Conservation (phyloP, 2,888 invertebrate genomes). For the Plusia festucae region DNA sequence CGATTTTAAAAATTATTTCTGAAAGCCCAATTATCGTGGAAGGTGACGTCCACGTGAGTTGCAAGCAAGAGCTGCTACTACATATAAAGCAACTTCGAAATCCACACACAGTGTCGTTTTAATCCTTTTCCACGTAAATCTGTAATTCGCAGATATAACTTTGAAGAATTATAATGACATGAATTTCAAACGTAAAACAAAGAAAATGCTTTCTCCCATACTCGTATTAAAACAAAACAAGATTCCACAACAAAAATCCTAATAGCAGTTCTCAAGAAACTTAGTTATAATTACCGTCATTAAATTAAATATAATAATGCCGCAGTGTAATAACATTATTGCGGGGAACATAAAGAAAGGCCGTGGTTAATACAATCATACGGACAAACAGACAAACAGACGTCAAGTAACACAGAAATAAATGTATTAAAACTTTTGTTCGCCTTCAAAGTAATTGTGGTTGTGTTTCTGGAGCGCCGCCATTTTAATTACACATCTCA, state of each 20-base stretch:
- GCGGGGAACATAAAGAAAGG: conserved; percentile 51
- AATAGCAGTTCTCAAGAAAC: conserved; percentile 54
- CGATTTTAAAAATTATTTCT: too few relatives aligned
- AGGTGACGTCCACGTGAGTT: too few relatives aligned
- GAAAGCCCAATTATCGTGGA: too few relatives aligned
- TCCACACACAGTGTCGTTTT: too few relatives aligned
- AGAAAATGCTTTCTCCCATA: not conserved
- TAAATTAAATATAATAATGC: conserved; percentile 41
- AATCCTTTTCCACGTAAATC: not conserved
- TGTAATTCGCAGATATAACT: too few relatives aligned
- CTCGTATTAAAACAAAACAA: conserved; percentile 20
- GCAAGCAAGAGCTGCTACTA: too few relatives aligned
- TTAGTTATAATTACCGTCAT: conserved; percentile 58
- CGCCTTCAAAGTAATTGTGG: conserved; percentile 69
- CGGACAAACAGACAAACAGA: conserved; percentile 70
- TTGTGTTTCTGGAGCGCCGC: conserved; percentile 60
- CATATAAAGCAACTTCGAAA: too few relatives aligned
- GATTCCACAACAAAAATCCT: conserved; percentile 25
- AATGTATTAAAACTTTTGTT: conserved; percentile 75
- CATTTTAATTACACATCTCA: conserved; percentile 67
- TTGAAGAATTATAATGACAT: not conserved
- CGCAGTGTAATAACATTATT: conserved; percentile 43
- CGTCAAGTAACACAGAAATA: conserved; percentile 60
- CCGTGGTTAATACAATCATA: conserved; percentile 57
- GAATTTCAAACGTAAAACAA: not conserved